Conservation (phyloP, 2,888 invertebrate species). For the Temnothorax ravouxi region DNA sequence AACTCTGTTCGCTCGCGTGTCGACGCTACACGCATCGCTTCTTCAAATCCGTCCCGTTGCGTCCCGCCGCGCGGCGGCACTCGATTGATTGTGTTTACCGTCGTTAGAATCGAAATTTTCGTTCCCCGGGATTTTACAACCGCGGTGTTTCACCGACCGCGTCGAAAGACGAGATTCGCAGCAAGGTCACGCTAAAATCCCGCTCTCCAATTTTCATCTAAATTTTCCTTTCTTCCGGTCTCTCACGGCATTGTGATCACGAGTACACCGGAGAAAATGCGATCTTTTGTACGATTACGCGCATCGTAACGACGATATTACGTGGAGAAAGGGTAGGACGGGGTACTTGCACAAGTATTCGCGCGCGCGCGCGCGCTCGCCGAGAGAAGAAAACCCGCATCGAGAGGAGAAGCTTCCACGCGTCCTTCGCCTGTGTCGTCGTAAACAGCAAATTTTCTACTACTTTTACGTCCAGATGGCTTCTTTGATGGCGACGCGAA, state of each 20-base stretch:
- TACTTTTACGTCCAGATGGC: constrained; percentile 51
- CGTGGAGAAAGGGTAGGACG: background rate
- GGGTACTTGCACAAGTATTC: constrained; percentile 15
- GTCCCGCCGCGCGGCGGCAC: background rate
- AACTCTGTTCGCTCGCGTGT: background rate
- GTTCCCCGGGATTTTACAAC: constrained; percentile 69
- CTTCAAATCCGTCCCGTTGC: constrained; percentile 10
- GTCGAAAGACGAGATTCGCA: constrained; percentile 20
- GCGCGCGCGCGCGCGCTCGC: background rate
- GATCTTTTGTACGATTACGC: constrained; percentile 58
- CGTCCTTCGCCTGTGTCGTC: constrained; percentile 45
- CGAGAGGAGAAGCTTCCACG: constrained; percentile 29
- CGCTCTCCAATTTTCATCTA: constrained; percentile 4
- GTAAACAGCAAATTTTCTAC: constrained; percentile 67
- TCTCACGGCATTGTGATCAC: constrained; percentile 15
- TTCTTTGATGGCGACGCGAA: constrained; percentile 61
- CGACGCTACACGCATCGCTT: constrained; percentile 31
- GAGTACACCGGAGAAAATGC: constrained; percentile 39
- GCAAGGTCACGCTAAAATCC: background rate
- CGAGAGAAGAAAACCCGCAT: constrained; percentile 35
- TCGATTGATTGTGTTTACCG: constrained; percentile 24
- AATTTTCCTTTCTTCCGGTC: background rate
- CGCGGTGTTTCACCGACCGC: constrained; percentile 62
- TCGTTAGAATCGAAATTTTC: constrained; percentile 70
- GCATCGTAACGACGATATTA: constrained; percentile 59